Evolutionary conservation across 1,140 invertebrate genomes (phyloP).

Genomic region (Drosophila fuyamai): DNA sequence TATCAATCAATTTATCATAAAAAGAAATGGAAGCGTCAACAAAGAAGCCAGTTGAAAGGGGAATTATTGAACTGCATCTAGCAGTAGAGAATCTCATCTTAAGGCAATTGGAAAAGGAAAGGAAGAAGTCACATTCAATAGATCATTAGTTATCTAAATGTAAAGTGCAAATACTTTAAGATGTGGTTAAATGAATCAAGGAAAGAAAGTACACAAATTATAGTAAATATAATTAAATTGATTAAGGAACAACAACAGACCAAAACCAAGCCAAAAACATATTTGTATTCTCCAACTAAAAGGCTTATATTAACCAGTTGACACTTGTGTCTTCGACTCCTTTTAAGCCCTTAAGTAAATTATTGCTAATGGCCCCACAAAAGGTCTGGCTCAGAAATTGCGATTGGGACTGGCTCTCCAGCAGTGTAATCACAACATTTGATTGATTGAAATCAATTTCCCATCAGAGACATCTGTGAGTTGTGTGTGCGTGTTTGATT

Average conservation of each 20-base stretch:
- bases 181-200: not conserved
- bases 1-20: slow-evolving; percentile 84
- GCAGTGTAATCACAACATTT: slow-evolving; percentile 82
- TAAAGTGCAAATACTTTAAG: not conserved
- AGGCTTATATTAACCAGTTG: slow-evolving; percentile 36
- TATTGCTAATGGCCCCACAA: slow-evolving; percentile 74
- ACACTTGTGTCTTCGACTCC: slow-evolving; percentile 54
- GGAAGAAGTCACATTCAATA: not conserved
- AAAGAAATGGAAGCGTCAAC: slow-evolving; percentile 37
- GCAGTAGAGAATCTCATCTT: slow-evolving; percentile 6
- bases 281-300: slow-evolving; percentile 1
- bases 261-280: not conserved
- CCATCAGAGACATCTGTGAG: slow-evolving; percentile 66
- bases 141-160: slow-evolving; percentile 12
- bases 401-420: slow-evolving; percentile 36
- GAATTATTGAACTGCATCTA: slow-evolving; percentile 17
- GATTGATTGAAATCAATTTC: slow-evolving; percentile 84
- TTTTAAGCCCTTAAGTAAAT: slow-evolving; percentile 78
- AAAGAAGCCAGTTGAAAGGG: slow-evolving; percentile 20
- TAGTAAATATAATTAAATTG: too few relatives aligned
- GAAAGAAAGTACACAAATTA: too few relatives aligned
- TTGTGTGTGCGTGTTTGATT: slow-evolving; percentile 18
- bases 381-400: slow-evolving; percentile 20
- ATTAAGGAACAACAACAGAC: too few relatives aligned
- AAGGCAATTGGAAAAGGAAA: slow-evolving; percentile 10